phyloP scores from a whole-genome alignment of 2,113 vertebrate species.

The Callipepla squamata region DNA sequence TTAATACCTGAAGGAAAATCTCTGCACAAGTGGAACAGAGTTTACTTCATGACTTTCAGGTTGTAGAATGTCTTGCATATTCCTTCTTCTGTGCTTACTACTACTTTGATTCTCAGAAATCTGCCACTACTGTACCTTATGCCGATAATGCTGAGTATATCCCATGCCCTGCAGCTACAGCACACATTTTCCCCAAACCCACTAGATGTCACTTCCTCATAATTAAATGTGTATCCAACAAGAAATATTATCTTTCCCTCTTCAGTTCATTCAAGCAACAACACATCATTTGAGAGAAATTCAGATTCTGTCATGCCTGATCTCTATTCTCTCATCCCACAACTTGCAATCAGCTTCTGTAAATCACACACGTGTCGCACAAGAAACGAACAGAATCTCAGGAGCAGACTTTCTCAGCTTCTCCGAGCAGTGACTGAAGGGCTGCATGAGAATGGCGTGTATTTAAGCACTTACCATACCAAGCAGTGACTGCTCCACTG shows the following conservation, averaged over 20 bases:
- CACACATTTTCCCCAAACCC: neutral
- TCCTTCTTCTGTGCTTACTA: neutral
- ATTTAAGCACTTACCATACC: neutral
- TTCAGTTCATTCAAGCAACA: neutral
- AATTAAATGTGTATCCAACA: neutral
- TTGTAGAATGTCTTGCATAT: neutral
- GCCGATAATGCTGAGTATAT: neutral
- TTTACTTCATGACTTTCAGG: too few species aligned
- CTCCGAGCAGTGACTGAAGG: accelerated
- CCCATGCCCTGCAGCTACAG: neutral
- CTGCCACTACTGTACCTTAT: neutral
- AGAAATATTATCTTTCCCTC: neutral
- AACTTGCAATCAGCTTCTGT: neutral
- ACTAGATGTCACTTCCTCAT: neutral
- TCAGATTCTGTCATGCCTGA: neutral
- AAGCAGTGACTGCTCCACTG: neutral
- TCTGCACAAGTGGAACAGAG: too few species aligned
- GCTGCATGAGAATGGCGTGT: neutral
- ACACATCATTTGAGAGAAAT: neutral
- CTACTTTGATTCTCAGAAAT: neutral
- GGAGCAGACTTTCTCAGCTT: neutral
- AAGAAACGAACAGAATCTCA: neutral
- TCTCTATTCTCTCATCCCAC: neutral
- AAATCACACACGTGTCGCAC: neutral
- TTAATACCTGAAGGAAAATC: too few species aligned